Conservation (phyloP, 1,140 invertebrate species). For the Pseudobourletiella spinata region DNA sequence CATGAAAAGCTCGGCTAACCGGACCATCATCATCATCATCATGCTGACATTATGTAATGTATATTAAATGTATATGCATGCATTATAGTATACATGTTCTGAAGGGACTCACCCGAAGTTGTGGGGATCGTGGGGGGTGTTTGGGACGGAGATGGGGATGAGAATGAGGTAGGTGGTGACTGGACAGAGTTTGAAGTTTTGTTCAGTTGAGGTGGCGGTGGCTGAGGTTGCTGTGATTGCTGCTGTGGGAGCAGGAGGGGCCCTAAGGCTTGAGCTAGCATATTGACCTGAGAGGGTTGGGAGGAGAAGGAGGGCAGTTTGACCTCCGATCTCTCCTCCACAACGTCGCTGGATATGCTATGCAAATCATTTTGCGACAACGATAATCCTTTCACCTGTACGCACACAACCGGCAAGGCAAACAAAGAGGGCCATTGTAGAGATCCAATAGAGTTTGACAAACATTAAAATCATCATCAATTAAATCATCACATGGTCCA, state of each 20-base stretch:
- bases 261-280: conserved; percentile 33
- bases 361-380: conserved; percentile 43
- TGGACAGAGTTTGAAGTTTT: conserved; percentile 35
- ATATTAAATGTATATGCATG: too few relatives aligned
- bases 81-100: too few relatives aligned
- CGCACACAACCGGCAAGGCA: conserved; percentile 20
- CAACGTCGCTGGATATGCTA: conserved; percentile 34
- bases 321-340: conserved; percentile 24
- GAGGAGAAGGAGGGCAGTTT: conserved; percentile 27
- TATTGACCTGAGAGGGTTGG: conserved; percentile 29
- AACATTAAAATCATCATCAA: too few relatives aligned
- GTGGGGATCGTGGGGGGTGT: conserved; percentile 30
- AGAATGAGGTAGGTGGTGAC: conserved; percentile 37
- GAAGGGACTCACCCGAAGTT: conserved; percentile 11
- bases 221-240: conserved; percentile 27
- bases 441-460: too few relatives aligned
- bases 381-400: conserved; percentile 65
- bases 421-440: too few relatives aligned
- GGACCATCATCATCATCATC: too few relatives aligned
- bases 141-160: conserved; percentile 36
- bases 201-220: conserved; percentile 23
- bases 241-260: conserved; percentile 26
- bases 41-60: too few relatives aligned
- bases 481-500: too few relatives aligned
- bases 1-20: too few relatives aligned